Evolutionary conservation across 2,797 vertebrate species (phyloP).

Genomic region (Macropus fuliginosus): DNA sequence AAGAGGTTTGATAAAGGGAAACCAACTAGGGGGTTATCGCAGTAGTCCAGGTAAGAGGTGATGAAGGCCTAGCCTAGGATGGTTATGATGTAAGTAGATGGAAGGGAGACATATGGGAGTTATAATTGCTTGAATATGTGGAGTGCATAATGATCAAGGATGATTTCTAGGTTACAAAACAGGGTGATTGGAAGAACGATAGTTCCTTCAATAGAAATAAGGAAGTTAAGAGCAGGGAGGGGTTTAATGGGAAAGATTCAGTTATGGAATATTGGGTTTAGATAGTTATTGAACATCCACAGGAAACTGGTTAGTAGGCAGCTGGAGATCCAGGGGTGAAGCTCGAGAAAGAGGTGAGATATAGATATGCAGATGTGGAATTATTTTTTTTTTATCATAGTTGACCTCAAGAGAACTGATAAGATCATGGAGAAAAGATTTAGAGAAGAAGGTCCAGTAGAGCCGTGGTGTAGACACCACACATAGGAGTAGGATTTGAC

Average conservation of each 20-base stretch:
- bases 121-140: neutral
- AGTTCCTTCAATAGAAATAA: neutral
- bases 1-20: neutral
- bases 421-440: neutral
- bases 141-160: neutral
- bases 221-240: neutral
- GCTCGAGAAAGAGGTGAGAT: neutral
- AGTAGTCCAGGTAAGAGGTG: neutral
- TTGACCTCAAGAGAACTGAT: neutral
- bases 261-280: neutral
- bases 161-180: neutral
- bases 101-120: neutral
- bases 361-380: neutral
- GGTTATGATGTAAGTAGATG: neutral
- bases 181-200: neutral
- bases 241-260: neutral
- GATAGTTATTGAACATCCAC: neutral
- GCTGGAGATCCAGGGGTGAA: neutral
- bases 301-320: neutral
- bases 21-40: neutral
- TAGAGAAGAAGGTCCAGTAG: neutral
- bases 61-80: neutral
- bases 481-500: neutral
- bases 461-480: neutral
- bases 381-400: neutral